phyloP scores from a whole-genome alignment of 2,888 invertebrate genomes.

The Andrena camellia region DNA sequence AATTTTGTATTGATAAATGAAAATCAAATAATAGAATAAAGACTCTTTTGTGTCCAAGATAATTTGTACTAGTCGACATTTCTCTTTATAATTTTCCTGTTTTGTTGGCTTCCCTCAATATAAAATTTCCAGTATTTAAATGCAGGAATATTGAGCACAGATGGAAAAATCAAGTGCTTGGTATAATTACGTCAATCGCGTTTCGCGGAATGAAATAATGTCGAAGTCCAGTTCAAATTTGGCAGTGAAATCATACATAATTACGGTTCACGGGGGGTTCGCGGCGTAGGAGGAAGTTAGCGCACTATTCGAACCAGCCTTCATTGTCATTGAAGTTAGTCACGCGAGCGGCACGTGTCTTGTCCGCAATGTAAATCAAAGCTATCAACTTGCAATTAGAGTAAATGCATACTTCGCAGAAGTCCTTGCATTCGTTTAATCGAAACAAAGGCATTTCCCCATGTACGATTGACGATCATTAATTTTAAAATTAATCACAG shows the following conservation, averaged over 20 bases:
- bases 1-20: neutral
- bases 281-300: slow-evolving; percentile 48
- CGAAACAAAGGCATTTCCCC: neutral
- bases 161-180: neutral
- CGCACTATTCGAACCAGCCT: slow-evolving; percentile 51
- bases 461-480: neutral
- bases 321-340: slow-evolving; percentile 59
- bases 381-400: slow-evolving; percentile 55
- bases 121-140: neutral
- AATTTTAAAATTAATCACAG: neutral
- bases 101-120: neutral
- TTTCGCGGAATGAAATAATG: slow-evolving; percentile 16
- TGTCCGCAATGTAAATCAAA: slow-evolving; percentile 48
- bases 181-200: neutral
- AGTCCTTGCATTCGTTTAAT: slow-evolving; percentile 16
- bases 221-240: slow-evolving; percentile 20
- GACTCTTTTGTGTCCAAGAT: too few relatives aligned
- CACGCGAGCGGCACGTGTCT: slow-evolving; percentile 59
- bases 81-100: too few relatives aligned
- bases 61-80: too few relatives aligned
- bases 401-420: slow-evolving; percentile 9
- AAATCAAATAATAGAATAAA: neutral
- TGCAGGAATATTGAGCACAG: neutral
- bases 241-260: slow-evolving; percentile 39
- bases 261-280: slow-evolving; percentile 37